These are phyloP conservation scores for Darevskia mixta DNA, from an alignment of 2,797 vertebrate species.

Conservation along the genomic window DNA sequence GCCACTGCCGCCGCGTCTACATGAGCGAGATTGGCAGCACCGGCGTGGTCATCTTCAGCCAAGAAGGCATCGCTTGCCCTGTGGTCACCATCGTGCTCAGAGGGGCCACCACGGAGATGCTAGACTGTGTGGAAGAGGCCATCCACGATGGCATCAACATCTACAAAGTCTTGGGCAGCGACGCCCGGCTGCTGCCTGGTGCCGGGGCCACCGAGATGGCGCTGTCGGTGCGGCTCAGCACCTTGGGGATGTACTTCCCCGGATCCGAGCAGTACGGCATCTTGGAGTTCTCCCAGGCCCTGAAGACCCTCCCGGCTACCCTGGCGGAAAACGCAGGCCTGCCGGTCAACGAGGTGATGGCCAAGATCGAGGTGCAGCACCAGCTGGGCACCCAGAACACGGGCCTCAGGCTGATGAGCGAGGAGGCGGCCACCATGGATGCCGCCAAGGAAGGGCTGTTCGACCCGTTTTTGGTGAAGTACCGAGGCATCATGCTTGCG, in stretches of 20 bases:
- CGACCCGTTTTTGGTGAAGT: conserved; percentile 37
- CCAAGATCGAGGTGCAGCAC: conserved; percentile 32
- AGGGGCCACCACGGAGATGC: conserved; percentile 50
- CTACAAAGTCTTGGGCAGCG: conserved; percentile 43
- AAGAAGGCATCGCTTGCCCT: background rate
- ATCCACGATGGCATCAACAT: conserved; percentile 49
- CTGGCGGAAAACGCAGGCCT: conserved; percentile 41
- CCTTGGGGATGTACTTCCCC: conserved; percentile 40
- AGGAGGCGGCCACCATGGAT: conserved; percentile 8
- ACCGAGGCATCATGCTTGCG: conserved; percentile 22
- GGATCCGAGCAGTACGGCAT: conserved; percentile 59
- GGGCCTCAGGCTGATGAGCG: conserved; percentile 47
- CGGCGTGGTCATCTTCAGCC: conserved; percentile 41
- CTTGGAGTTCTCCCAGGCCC: conserved; percentile 35
- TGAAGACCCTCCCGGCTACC: conserved; percentile 20
- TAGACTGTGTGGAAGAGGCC: conserved; percentile 54
- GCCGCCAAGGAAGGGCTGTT: conserved; percentile 8
- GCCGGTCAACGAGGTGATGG: conserved; percentile 7
- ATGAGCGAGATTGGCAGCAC: conserved; percentile 43
- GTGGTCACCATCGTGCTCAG: conserved; percentile 53
- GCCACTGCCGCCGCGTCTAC: conserved; percentile 40
- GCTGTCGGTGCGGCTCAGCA: conserved; percentile 52
- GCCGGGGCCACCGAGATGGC: conserved; percentile 50
- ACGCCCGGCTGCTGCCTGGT: conserved; percentile 52
- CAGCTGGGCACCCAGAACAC: conserved; percentile 39